A percentile compares a stretch with the other conserved stretches of the same genome.
These are phyloP conservation scores for Mirza zaza DNA, from an alignment of 2,113 vertebrate genomes.

Conservation along the genomic window DNA sequence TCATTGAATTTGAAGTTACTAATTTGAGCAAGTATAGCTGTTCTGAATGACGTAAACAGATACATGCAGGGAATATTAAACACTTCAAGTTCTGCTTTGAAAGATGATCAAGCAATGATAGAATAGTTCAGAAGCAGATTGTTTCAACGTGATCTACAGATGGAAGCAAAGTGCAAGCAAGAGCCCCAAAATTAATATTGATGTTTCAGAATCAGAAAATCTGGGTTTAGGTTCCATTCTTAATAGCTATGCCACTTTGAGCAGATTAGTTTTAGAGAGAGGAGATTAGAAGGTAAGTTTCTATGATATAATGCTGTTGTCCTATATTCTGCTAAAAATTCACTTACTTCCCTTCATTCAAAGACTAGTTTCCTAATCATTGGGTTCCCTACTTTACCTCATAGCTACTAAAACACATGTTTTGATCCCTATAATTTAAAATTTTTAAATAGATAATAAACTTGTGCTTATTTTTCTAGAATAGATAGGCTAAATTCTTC, in stretches of 20 bases:
- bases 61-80: neutral
- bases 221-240: neutral
- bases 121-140: neutral
- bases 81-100: neutral
- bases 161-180: neutral
- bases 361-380: neutral
- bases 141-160: neutral
- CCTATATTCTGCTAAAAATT: neutral
- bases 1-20: constrained; percentile 1
- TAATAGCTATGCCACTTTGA: neutral
- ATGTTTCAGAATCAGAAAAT: neutral
- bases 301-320: neutral
- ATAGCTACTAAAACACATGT: neutral
- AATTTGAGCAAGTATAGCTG: neutral
- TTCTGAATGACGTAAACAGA: neutral
- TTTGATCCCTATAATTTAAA: neutral
- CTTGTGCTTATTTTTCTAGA: neutral
- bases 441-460: neutral
- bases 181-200: neutral
- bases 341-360: neutral
- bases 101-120: neutral
- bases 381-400: neutral
- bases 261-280: neutral
- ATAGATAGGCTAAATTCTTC: neutral
- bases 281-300: neutral